Base-by-base conservation (phyloP, 2,797 vertebrate genomes). In the Octomys mimax region DNA sequence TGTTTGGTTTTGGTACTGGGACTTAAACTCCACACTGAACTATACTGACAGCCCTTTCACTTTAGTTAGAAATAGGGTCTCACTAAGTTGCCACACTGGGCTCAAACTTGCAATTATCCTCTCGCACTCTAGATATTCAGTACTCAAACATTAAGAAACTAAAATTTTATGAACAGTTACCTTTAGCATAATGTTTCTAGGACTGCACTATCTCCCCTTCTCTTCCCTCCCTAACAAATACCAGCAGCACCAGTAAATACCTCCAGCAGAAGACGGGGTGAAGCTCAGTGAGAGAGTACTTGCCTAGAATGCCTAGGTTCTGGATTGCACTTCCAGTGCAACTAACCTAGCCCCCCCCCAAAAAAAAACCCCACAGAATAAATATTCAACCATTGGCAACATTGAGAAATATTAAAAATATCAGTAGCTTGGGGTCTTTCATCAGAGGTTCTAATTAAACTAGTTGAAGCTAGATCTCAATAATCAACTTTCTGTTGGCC, bases 391-490 rank as follows among this genome's bases (percentile, higher is more conserved):
- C 14, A 16, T 18, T 62, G 39, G 33, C 18, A 92, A 61, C 36
- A 86, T 28, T 73, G 62, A 78, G 18, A 95, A 95, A 87, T 71
- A 62, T 21, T 87, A 52, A 96, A 83, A 87, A 64, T 91, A 83
- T 22, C 71, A 59, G 3, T 68, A 68, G 73, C 70, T 61, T 96
- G 57, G 21, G 21, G 59, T 89, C 75, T 73, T 79, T 77, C 88
- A 93, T 64, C 64, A 95, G 36, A 78, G 6, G 89, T 78, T 90
- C 81, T 90, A 26, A 87, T 57, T 95, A 77, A 87, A 80, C 22
- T 87, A 49, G 31, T 49, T 49, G 71, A 61, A 52, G 26, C 3
- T 81, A 11, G 62, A 70, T 81, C 26, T 6, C 61, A 80, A 73
- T 13, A 31, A 90, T 78, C 92, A 82, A 26, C 42, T 66, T 28